phyloP scores from a whole-genome alignment of 2,797 vertebrate genomes.

The Poecilia velifera region DNA sequence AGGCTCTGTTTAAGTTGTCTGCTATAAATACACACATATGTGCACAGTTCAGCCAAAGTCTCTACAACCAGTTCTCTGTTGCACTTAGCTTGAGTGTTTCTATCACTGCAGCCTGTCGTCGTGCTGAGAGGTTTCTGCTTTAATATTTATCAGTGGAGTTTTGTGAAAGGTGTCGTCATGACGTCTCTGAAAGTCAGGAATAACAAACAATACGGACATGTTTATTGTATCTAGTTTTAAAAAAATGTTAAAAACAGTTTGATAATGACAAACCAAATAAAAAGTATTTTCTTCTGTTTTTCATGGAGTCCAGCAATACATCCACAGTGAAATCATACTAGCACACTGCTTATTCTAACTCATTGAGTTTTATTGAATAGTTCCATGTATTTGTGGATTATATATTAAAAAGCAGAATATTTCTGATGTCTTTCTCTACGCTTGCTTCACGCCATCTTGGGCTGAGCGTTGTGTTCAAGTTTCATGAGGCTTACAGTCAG shows the following conservation, averaged over 20 bases:
- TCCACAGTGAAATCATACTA: neutral
- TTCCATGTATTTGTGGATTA: neutral
- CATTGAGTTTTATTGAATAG: neutral
- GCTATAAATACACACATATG: constrained; percentile 60
- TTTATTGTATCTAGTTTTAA: neutral
- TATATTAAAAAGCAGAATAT: neutral
- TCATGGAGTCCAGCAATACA: neutral
- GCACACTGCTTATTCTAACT: neutral
- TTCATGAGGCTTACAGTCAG: constrained; percentile 51
- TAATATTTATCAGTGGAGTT: constrained; percentile 58
- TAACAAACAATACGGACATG: neutral
- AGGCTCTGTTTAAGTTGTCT: constrained; percentile 27
- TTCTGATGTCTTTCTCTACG: constrained; percentile 25
- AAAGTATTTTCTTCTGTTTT: neutral
- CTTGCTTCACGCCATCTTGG: constrained; percentile 46
- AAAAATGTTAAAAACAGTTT: neutral
- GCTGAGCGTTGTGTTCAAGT: constrained; percentile 9
- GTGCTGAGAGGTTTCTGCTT: constrained; percentile 36
- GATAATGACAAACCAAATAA: neutral
- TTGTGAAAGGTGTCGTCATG: constrained; percentile 21
- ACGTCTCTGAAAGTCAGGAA: constrained; percentile 14
- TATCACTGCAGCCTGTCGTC: constrained; percentile 49
- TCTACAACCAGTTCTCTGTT: constrained; percentile 49
- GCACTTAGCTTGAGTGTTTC: constrained; percentile 66
- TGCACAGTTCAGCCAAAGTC: constrained; percentile 41